Evolutionary conservation across 2,797 vertebrate species (phyloP), one percentile per base, ranked within the genome.

Genomic region (Lophius americanus): DNA sequence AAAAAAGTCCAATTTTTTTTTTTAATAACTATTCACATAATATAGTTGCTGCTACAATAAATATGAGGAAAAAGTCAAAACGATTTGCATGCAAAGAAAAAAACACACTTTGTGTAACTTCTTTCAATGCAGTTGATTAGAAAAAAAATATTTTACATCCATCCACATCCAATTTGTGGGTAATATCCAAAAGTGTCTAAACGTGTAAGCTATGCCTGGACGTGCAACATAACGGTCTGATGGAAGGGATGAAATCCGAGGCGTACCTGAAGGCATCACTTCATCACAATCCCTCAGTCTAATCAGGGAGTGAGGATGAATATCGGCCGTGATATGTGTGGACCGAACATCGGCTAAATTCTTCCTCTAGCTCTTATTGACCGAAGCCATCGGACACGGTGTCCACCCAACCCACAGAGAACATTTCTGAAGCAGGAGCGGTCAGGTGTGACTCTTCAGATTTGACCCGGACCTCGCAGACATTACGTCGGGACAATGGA

Each of bases 401-500:
- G 73, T 72, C 60, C 51, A 2, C 8, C 39, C 50, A 39, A 55
- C 37, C 23, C 6, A 0, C 9, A 4, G 12, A 41, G 7, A 51
- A 9, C 60, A 3, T 14, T 41, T 50, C 12, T 3, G 2, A 11
- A 2, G 47, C 70, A 4, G 42, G 65, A 41, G 5, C 43, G 23
- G 39, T 54, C 67, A 13, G 55, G 8, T 60, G 39, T 33, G 1
- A 57, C 61, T 62, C 13, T 33, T 1, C 41, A 38, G 6, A 47
- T 68, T 38, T 6, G 46, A 51, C 32, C 50, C 59, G 12, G 70
- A 76, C 70, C 52, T 48, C 50, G 57, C 67, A 83, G 79, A 85
- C 84, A 71, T 83, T 69, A 85, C 87, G 75, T 85, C 11, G 55
- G 90, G 82, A 92, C 85, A 91, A 96, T 96, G 92, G 93, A 97